These are phyloP conservation scores for Etheostoma cragini DNA, from an alignment of 2,113 vertebrate genomes.

Conservation along the genomic window DNA sequence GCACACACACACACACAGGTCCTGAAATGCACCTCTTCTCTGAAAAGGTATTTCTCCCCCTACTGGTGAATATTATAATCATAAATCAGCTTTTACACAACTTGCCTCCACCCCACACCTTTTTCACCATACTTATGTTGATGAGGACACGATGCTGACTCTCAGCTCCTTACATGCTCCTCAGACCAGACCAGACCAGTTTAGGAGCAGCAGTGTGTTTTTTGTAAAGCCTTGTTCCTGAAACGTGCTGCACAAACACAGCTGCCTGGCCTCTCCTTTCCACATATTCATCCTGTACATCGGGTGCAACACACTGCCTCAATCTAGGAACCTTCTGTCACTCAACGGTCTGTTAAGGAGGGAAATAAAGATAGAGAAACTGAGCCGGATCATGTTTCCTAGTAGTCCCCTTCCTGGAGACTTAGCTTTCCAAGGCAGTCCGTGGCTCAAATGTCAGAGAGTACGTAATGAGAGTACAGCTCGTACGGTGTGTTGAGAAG, in stretches of 20 bases:
- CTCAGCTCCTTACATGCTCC: too few relatives aligned
- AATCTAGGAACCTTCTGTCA: too few relatives aligned
- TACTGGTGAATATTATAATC: conserved; percentile 11
- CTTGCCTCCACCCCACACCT: too few relatives aligned
- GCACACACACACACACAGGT: not conserved
- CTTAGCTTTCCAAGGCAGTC: not conserved
- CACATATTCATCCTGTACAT: too few relatives aligned
- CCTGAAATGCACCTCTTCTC: not conserved
- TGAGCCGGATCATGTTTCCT: not conserved
- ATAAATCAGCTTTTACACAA: not conserved
- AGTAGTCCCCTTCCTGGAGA: not conserved
- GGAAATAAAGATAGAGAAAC: not conserved
- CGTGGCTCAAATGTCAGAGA: not conserved
- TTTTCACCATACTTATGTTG: too few relatives aligned
- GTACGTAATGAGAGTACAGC: not conserved
- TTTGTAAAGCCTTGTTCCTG: too few relatives aligned
- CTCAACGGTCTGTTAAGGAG: too few relatives aligned
- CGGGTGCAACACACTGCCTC: too few relatives aligned
- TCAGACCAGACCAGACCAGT: too few relatives aligned
- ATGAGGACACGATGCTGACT: not conserved
- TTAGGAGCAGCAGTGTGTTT: too few relatives aligned
- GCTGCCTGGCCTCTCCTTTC: too few relatives aligned
- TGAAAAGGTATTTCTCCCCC: conserved; percentile 19
- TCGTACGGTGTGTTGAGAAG: not conserved
- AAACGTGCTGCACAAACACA: too few relatives aligned